phyloP scores from a whole-genome alignment of 2,888 invertebrate genomes.

The Harmothoe impar region DNA sequence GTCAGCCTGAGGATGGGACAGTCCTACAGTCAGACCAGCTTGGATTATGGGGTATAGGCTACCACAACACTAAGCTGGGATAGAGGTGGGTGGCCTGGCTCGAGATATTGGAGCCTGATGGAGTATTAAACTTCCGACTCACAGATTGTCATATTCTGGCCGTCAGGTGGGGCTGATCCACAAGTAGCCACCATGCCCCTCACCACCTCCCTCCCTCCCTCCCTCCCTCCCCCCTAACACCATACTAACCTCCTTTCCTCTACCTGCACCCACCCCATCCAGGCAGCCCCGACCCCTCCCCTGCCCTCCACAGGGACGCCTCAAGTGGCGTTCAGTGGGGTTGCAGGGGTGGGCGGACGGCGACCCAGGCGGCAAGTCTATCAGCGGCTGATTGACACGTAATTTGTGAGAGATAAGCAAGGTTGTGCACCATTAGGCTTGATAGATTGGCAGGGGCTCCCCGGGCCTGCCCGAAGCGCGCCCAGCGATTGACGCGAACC shows the following conservation, averaged over 20 bases:
- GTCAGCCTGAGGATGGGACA: too few species aligned
- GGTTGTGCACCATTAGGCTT: constrained; percentile 62
- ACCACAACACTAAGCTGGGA: too few species aligned
- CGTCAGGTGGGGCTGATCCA: constrained; percentile 38
- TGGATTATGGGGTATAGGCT: too few species aligned
- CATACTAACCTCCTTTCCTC: neutral
- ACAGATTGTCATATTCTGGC: constrained; percentile 18
- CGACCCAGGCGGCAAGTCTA: constrained; percentile 56
- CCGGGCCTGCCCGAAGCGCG: neutral
- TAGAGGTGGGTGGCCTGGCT: too few species aligned
- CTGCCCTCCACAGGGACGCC: constrained; percentile 33
- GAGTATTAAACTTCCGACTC: too few species aligned
- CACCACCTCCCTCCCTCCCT: neutral
- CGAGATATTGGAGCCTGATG: too few species aligned
- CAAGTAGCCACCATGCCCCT: constrained; percentile 4
- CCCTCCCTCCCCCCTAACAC: neutral
- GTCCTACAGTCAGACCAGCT: too few species aligned
- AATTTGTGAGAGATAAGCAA: constrained; percentile 63
- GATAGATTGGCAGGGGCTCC: constrained; percentile 61
- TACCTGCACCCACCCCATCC: neutral
- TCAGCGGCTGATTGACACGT: constrained; percentile 64
- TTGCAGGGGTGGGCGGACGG: neutral
- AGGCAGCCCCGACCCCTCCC: neutral
- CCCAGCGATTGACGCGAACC: neutral
- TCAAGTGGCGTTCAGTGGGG: constrained; percentile 44